phyloP scores from a whole-genome alignment of 2,888 invertebrate genomes.

The Nomada flava region DNA sequence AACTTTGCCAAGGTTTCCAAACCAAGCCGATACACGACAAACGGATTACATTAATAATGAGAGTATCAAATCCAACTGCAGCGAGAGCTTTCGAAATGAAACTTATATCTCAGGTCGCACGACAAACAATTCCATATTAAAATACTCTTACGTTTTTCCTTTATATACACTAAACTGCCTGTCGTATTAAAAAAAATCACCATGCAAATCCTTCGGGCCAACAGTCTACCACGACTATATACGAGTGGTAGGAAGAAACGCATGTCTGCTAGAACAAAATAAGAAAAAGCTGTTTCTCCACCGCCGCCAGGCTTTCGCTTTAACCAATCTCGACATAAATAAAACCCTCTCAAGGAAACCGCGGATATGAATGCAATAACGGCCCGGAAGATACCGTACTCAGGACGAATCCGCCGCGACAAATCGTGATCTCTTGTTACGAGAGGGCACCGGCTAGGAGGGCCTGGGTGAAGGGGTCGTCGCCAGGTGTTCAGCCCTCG shows the following conservation, averaged over 20 bases:
- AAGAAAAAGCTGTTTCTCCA: neutral
- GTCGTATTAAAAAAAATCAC: constrained; percentile 13
- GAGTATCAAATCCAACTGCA: too few species aligned
- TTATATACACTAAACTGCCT: neutral
- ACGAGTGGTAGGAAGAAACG: neutral
- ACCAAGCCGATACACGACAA: too few species aligned
- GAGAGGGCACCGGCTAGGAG: constrained; percentile 1
- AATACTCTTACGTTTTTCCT: neutral
- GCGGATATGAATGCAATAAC: constrained; percentile 46
- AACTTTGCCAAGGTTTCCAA: too few species aligned
- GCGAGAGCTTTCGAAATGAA: neutral
- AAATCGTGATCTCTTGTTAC: constrained; percentile 36
- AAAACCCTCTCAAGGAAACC: constrained; percentile 14
- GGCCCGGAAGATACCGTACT: constrained; percentile 1
- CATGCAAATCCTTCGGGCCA: neutral
- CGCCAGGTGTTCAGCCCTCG: constrained; percentile 15
- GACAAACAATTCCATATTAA: constrained; percentile 2
- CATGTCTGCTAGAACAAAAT: neutral
- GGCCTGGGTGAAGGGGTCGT: constrained; percentile 10
- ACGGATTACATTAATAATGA: too few species aligned
- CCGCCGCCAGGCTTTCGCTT: constrained; percentile 1
- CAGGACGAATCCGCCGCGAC: constrained; percentile 39
- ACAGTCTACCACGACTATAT: neutral
- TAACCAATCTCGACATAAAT: constrained; percentile 25
- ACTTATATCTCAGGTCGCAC: neutral